Percentiles rank a stretch among this genome's conserved stretches.
phyloP scores from a whole-genome alignment of 2,888 invertebrate species.

The Cantharis rustica region DNA sequence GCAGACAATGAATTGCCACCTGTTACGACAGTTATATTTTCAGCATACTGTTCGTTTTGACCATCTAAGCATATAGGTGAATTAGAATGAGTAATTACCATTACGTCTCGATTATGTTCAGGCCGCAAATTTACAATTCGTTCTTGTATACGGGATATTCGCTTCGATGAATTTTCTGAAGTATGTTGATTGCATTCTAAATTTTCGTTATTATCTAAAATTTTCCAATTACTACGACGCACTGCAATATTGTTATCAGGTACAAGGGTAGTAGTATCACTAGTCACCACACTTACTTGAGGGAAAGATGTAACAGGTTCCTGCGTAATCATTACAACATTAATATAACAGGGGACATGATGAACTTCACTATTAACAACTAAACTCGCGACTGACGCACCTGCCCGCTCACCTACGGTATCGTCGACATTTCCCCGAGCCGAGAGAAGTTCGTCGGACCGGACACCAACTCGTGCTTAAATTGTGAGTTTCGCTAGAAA shows the following conservation, averaged over 20 bases:
- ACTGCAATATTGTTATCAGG: conserved; percentile 65
- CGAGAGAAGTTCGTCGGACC: conserved; percentile 49
- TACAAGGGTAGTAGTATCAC: conserved; percentile 75
- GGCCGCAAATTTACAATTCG: conserved; percentile 24
- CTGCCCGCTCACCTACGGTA: conserved; percentile 48
- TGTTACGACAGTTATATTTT: conserved; percentile 71
- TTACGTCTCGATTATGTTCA: conserved; percentile 36
- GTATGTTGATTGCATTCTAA: conserved; percentile 43
- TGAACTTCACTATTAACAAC: conserved; percentile 43
- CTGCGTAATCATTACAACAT: conserved; percentile 90
- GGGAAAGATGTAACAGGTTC: conserved; percentile 60
- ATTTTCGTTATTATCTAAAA: conserved; percentile 39
- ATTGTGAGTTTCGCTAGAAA: conserved; percentile 35
- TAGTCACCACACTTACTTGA: conserved; percentile 75
- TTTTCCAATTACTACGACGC: conserved; percentile 68
- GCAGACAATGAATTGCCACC: conserved; percentile 73
- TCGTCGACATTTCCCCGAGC: conserved; percentile 47
- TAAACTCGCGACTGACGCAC: conserved; percentile 52
- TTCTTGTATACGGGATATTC: conserved; percentile 35
- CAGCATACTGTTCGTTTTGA: conserved; percentile 44
- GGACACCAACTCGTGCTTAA: conserved; percentile 47
- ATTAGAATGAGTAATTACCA: conserved; percentile 37
- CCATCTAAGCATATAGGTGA: conserved; percentile 40
- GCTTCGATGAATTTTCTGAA: conserved; percentile 46
- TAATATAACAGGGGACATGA: conserved; percentile 76